A percentile compares a stretch with the other conserved stretches of the same genome.
Evolutionary conservation across 92 coral and sea anemone genomes (phyloP).

Genomic region (Isaurus tuberculatus): DNA sequence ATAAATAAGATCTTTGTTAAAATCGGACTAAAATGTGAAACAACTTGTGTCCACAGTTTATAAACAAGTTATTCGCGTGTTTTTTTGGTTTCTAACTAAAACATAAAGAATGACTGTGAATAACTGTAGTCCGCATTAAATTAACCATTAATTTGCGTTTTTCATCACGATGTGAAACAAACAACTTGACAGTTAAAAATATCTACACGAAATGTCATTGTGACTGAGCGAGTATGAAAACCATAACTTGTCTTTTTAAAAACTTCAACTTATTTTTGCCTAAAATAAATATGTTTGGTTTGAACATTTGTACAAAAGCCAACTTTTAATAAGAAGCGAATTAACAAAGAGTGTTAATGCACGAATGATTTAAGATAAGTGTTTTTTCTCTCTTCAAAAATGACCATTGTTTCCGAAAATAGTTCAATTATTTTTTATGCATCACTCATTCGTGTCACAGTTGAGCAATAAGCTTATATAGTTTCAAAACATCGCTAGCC

Average conservation of each 20-base stretch:
- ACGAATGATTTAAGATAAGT: conserved; percentile 24
- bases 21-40: background rate
- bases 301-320: background rate
- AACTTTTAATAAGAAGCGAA: background rate
- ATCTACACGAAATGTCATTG: conserved; percentile 49
- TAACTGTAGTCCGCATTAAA: conserved; percentile 14
- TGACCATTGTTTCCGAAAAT: conserved; percentile 44
- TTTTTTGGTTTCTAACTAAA: conserved; percentile 17
- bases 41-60: background rate
- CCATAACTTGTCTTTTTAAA: background rate
- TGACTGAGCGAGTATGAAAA: conserved; percentile 8
- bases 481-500: background rate
- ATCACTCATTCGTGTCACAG: conserved; percentile 27
- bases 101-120: conserved; percentile 14
- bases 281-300: background rate
- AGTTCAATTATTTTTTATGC: background rate
- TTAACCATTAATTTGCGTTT: background rate
- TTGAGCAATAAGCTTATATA: conserved; percentile 15
- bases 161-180: conserved; percentile 28
- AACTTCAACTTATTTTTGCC: background rate
- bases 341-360: conserved; percentile 15
- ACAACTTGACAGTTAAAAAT: conserved; percentile 31
- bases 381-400: conserved; percentile 31
- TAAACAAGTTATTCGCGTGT: background rate
- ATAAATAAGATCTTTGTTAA: conserved; percentile 37